A percentile compares a stretch with the other conserved stretches of the same genome.
phyloP scores from a whole-genome alignment of 1,140 invertebrate species.

The Drosophila rufa region DNA sequence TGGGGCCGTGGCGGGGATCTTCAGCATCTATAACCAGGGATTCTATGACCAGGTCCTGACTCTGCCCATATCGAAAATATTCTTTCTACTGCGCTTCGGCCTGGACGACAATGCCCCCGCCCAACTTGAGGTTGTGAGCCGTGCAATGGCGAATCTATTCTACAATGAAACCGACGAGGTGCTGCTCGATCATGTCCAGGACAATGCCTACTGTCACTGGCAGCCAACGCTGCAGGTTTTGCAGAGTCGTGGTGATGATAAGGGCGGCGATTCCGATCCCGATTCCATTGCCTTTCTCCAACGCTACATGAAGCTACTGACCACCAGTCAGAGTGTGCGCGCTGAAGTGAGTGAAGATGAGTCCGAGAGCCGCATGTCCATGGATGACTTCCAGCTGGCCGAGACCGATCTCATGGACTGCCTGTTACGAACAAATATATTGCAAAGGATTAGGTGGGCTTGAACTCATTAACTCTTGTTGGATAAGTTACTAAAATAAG shows the following conservation, averaged over 20 bases:
- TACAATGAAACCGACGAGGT: constrained; percentile 92
- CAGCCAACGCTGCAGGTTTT: constrained; percentile 88
- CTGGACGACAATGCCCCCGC: constrained; percentile 93
- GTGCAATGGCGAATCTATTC: constrained; percentile 90
- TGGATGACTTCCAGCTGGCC: constrained; percentile 94
- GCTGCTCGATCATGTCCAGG: constrained; percentile 88
- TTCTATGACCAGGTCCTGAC: constrained; percentile 90
- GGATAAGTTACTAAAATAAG: not conserved
- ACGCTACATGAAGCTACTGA: constrained; percentile 69
- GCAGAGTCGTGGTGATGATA: constrained; percentile 22
- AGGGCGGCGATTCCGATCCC: constrained; percentile 45
- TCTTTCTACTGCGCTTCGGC: constrained; percentile 93
- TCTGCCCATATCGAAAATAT: constrained; percentile 89
- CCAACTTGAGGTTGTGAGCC: constrained; percentile 90
- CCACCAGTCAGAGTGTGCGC: constrained; percentile 50
- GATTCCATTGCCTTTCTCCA: constrained; percentile 70
- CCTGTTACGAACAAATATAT: constrained; percentile 91
- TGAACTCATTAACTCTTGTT: fast-evolving
- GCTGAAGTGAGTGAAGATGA: constrained; percentile 84
- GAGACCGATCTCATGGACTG: constrained; percentile 91
- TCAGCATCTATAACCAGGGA: constrained; percentile 90
- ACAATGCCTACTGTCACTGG: constrained; percentile 88
- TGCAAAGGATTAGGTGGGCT: constrained; percentile 88
- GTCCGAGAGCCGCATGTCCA: constrained; percentile 87
- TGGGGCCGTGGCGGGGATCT: constrained; percentile 91